Conservation (phyloP, 2,888 invertebrate species). For the Mystacides longicornis region DNA sequence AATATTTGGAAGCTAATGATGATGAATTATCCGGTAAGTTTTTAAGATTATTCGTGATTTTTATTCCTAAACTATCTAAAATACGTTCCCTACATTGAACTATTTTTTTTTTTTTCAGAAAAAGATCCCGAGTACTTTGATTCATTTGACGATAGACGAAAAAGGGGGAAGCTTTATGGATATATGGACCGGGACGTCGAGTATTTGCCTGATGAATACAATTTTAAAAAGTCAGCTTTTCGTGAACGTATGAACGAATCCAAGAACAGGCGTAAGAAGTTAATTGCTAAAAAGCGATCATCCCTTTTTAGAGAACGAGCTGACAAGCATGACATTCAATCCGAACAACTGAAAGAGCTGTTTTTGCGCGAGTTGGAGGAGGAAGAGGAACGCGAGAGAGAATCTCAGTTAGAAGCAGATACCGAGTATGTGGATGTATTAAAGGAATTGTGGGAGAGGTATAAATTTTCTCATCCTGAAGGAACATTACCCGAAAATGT, state of each 20-base stretch:
- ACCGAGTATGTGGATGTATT: constrained; percentile 49
- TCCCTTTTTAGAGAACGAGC: constrained; percentile 50
- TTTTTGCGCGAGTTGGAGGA: constrained; percentile 31
- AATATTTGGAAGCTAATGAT: constrained; percentile 14
- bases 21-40: constrained; percentile 19
- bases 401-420: constrained; percentile 39
- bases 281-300: constrained; percentile 40
- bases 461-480: constrained; percentile 41
- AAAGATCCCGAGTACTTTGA: constrained; percentile 15
- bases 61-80: background rate
- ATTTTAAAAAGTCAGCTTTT: constrained; percentile 21
- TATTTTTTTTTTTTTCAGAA: constrained; percentile 15
- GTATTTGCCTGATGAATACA: constrained; percentile 15
- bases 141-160: constrained; percentile 9
- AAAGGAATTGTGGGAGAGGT: constrained; percentile 52
- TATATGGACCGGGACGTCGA: constrained; percentile 21
- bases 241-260: constrained; percentile 19
- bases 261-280: constrained; percentile 16
- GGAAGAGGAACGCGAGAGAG: constrained; percentile 32
- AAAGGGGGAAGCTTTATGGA: constrained; percentile 5
- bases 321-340: constrained; percentile 43
- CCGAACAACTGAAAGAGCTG: constrained; percentile 32
- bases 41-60: background rate
- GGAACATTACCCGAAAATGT: constrained; percentile 35
- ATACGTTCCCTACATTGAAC: background rate